Percentiles rank a stretch among this genome's conserved stretches.
Evolutionary conservation across 2,113 vertebrate genomes (phyloP).

Genomic region (crab-eating macaque (Macaca fascicularis)): DNA sequence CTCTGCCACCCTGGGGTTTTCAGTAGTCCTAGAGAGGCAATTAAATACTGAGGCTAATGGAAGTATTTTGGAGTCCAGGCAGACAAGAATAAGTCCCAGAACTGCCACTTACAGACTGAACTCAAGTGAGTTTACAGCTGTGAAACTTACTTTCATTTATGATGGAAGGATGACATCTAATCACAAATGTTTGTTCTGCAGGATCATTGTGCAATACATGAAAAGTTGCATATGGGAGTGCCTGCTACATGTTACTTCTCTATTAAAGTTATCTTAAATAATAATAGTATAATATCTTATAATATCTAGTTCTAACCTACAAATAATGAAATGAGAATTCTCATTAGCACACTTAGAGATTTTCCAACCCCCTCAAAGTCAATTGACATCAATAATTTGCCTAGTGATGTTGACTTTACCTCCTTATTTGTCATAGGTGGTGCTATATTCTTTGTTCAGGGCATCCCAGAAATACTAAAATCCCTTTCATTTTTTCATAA

Average conservation of each 20-base stretch:
- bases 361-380: neutral
- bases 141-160: neutral
- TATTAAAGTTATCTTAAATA: neutral
- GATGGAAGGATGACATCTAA: neutral
- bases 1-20: neutral
- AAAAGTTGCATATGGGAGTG: neutral
- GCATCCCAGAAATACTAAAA: neutral
- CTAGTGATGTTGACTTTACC: neutral
- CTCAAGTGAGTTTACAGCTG: neutral
- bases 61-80: neutral
- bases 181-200: neutral
- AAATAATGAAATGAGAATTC: neutral
- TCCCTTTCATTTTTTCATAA: neutral
- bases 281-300: too few relatives aligned
- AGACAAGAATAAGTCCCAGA: too few relatives aligned
- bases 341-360: neutral
- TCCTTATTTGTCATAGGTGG: neutral
- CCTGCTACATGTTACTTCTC: neutral
- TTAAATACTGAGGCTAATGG: neutral
- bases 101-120: neutral
- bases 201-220: neutral
- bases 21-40: neutral
- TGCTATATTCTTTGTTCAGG: neutral
- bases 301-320: neutral
- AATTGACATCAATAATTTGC: neutral